Evolutionary conservation across 2,113 vertebrate species (phyloP), one percentile per base, ranked within the genome.

Genomic region (Myocastor coypus): DNA sequence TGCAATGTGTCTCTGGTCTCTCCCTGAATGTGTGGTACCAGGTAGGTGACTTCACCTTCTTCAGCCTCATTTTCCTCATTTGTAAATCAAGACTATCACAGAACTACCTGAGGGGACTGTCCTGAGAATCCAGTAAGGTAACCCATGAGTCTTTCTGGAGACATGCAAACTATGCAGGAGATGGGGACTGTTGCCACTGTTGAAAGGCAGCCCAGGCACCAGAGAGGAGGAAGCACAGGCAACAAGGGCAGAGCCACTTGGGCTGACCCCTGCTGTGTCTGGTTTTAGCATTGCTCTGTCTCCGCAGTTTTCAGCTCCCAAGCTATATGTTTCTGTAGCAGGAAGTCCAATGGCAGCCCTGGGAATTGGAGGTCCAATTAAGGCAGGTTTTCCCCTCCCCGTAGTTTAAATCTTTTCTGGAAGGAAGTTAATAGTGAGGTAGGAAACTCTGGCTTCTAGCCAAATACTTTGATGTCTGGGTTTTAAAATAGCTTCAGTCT

Each of bases 401-500:
- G 71, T 8, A 24, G 78, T 95, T 97, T 91, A 69, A 84, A 87
- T 97, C 61, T 85, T 69, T 0, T 95, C 30, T 94, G 82, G 92
- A 59, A 91, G 89, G 75, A 97, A 66, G 34, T 83, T 20, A 3
- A 3, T 88, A 92, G 34, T 61, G 95, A 98, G 52, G 50, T 66
- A 87, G 98, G 81, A 94, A 73, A 73, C 52, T 28, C n/a, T 94
- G 84, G 95, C 93, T 92, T 84, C 83, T 46, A 46, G 83, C 42
- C 77, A 96, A 91, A 82, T 50, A 50, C 78, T 97, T 97, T 86
- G 37, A 86, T 96, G 80, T 84, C 87, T 96, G 46, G 66, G 52
- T 97, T 95, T 96, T 94, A 24, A 77, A 87, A 91, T 96, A 92
- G 34, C 86, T 80, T 50, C 0, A n/a, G n/a, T 75, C 88, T 97